Conservation (phyloP, 2,113 vertebrate species). For the Dasyornis broadbenti region DNA sequence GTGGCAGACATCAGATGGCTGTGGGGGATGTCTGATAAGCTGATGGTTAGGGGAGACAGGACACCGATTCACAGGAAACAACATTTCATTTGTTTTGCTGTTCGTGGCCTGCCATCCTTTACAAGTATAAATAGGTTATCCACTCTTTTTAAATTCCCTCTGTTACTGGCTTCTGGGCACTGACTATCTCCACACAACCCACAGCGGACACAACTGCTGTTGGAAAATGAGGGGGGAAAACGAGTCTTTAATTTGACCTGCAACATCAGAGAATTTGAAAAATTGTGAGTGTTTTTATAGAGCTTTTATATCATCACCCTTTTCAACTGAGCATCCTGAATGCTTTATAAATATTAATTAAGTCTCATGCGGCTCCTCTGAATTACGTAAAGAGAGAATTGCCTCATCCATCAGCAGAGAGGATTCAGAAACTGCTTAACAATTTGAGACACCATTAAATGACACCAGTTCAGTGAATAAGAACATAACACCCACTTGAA, state of each 20-base stretch:
- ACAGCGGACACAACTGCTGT: conserved; percentile 1
- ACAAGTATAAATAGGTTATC: background rate
- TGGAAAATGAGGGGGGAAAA: background rate
- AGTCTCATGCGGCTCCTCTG: conserved; percentile 39
- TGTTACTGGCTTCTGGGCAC: background rate
- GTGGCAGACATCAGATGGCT: rapidly evolving
- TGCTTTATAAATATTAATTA: conserved; percentile 56
- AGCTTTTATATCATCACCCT: conserved; percentile 21
- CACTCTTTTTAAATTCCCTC: background rate
- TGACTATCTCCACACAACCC: background rate
- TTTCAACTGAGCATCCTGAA: conserved; percentile 39
- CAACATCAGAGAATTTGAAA: conserved; percentile 33
- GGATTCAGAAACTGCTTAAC: conserved; percentile 15
- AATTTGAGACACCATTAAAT: background rate
- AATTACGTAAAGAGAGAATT: conserved; percentile 35
- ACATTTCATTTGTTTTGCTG: background rate
- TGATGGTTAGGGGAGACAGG: background rate
- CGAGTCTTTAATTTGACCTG: background rate
- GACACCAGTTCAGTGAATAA: background rate
- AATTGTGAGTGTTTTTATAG: background rate
- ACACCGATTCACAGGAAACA: background rate
- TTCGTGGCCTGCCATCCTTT: background rate
- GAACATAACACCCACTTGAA: background rate
- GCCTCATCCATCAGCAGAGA: conserved; percentile 32
- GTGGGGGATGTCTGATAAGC: rapidly evolving